Percentiles rank a stretch among this genome's conserved stretches.
Conservation (phyloP, 1,140 invertebrate species). For the Anadara kagoshimensis region DNA sequence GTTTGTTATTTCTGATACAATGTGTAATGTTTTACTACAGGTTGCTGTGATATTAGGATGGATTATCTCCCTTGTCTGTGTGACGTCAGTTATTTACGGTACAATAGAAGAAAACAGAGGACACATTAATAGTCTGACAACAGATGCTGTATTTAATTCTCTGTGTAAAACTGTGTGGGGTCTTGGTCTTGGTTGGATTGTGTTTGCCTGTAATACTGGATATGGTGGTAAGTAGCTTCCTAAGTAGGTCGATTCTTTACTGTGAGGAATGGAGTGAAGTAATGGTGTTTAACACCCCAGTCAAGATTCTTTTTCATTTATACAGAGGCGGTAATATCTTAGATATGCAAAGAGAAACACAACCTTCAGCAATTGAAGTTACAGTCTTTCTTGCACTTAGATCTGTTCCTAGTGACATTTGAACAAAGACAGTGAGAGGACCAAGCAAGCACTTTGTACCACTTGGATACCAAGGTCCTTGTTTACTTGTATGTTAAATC, state of each 20-base stretch:
- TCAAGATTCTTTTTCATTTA: too few relatives aligned
- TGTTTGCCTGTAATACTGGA: conserved; percentile 71
- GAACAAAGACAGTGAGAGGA: too few relatives aligned
- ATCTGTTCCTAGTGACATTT: too few relatives aligned
- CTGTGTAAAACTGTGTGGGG: conserved; percentile 70
- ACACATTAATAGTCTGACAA: conserved; percentile 4
- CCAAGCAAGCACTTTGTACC: too few relatives aligned
- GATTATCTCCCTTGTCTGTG: conserved; percentile 33
- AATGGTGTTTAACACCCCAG: too few relatives aligned
- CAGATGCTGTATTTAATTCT: conserved; percentile 25
- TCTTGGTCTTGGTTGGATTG: conserved; percentile 72
- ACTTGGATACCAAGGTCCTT: too few relatives aligned
- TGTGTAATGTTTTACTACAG: neutral
- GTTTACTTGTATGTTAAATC: too few relatives aligned
- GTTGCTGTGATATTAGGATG: conserved; percentile 37
- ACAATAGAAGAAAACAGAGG: conserved; percentile 40
- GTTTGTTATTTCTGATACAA: neutral
- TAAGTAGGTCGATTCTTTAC: neutral
- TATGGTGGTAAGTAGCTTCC: conserved; percentile 53
- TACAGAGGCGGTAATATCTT: too few relatives aligned
- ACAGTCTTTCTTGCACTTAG: too few relatives aligned
- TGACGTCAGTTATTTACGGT: conserved; percentile 53
- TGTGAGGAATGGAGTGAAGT: too few relatives aligned
- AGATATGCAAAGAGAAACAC: too few relatives aligned
- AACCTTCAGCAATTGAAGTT: too few relatives aligned